These are phyloP conservation scores for Alloscopus bannaensis DNA, from an alignment of 2,888 invertebrate species.

Conservation along the genomic window DNA sequence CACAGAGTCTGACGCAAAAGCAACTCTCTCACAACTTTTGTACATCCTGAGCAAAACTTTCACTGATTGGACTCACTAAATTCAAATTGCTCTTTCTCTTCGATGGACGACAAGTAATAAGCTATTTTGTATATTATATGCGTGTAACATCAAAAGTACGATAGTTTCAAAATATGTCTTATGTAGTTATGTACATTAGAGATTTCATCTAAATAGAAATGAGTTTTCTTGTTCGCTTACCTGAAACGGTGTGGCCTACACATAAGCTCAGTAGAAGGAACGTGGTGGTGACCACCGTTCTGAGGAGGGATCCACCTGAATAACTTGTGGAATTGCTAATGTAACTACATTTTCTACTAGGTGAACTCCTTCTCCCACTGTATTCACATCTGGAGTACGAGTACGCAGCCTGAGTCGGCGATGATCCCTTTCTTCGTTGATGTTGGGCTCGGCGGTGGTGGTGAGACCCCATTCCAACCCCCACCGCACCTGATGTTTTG, in stretches of 20 bases:
- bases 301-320: conserved; percentile 32
- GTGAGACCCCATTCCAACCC: conserved; percentile 22
- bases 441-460: background rate
- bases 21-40: too few relatives aligned
- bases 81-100: too few relatives aligned
- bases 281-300: conserved; percentile 54
- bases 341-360: background rate
- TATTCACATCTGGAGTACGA: conserved; percentile 2
- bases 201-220: background rate
- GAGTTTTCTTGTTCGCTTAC: conserved; percentile 55
- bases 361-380: conserved; percentile 8
- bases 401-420: too few relatives aligned
- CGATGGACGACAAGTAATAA: too few relatives aligned
- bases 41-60: too few relatives aligned
- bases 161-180: too few relatives aligned
- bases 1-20: too few relatives aligned
- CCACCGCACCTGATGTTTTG: background rate
- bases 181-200: background rate
- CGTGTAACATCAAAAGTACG: too few relatives aligned
- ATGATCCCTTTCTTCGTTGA: conserved; percentile 39
- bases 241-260: conserved; percentile 70
- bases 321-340: conserved; percentile 2
- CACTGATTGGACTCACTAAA: too few relatives aligned
- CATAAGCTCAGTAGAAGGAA: conserved; percentile 72
- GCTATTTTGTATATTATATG: too few relatives aligned